Evolutionary conservation across 1,140 invertebrate genomes (phyloP), one percentile per base, ranked within the genome.

Genomic region (Maniola jurtina): DNA sequence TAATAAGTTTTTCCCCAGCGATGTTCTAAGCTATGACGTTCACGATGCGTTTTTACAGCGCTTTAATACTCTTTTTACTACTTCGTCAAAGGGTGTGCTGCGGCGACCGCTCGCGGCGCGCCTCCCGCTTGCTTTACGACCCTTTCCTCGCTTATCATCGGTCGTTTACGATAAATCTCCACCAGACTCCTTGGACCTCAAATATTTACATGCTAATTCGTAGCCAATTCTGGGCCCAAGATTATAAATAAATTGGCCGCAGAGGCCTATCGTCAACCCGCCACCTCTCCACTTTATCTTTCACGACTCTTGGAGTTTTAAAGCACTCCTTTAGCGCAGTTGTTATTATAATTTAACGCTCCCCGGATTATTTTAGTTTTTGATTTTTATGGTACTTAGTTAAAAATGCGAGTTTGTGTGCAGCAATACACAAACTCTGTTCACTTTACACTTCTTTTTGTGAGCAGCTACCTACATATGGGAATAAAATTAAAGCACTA

Each of bases 151-250:
- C 88, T 90, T 90, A 90, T 90, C 88, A 82, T 68, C 15, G 70
- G 75, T 79, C 77, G 71, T 83, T 89, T 81, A 77, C 79, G 86
- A 88, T 90, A 90, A 90, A 90, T 90, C 88, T 86, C 80, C 72
- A 71, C 79, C 79, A 81, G 81, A 70, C 76, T 86, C 81, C 85
- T 84, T 86, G 86, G 88, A 89, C 88, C 75, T 90, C 84, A 89
- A 90, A 89, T 90, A 90, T 90, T 90, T 86, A 90, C 85, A 90
- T 90, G 85, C 80, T 90, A 89, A 90, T 90, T 88, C 85, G 81
- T 86, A 84, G 83, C 76, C 81, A 83, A 84, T 87, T 88, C 83
- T 78, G 85, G 77, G 79, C 76, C 80, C 80, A 81, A 86, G 88
- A 88, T 88, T 90, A 89, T 90, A 88, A 88, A 88, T 89, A 90